A percentile compares a stretch with the other conserved stretches of the same genome.
Conservation (phyloP, 2,797 vertebrate species). For the Lutjanus argentimaculatus region DNA sequence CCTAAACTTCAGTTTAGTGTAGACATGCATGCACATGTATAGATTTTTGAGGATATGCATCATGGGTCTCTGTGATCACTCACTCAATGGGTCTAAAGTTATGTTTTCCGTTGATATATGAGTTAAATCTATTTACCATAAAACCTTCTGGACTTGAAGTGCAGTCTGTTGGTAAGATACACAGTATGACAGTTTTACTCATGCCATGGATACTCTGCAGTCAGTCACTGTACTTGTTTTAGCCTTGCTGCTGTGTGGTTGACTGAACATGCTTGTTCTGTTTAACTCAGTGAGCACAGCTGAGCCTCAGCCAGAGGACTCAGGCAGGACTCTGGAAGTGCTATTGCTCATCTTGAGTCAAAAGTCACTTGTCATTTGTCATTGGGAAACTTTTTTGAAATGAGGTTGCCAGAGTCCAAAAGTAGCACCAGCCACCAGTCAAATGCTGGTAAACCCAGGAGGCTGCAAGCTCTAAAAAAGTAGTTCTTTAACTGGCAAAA, state of each 20-base stretch:
- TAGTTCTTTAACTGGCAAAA: too few relatives aligned
- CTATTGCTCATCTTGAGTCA: not conserved
- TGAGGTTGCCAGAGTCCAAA: not conserved
- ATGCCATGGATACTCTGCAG: not conserved
- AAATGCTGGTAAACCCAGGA: too few relatives aligned
- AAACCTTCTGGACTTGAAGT: not conserved
- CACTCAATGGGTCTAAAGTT: not conserved
- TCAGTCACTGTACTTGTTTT: constrained; percentile 22
- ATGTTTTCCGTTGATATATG: not conserved
- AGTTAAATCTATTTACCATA: not conserved
- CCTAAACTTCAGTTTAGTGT: not conserved
- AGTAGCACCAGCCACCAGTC: too few relatives aligned
- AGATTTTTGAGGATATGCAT: not conserved
- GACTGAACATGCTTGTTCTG: constrained; percentile 31
- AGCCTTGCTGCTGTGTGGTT: constrained; percentile 16
- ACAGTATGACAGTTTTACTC: not conserved
- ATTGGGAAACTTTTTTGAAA: not conserved
- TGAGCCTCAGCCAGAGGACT: constrained; percentile 10
- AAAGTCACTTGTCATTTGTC: not conserved
- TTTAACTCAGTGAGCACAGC: constrained; percentile 27
- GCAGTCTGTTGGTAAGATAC: not conserved
- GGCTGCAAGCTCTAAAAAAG: too few relatives aligned
- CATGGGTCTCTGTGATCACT: not conserved
- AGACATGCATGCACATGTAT: not conserved
- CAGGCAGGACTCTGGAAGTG: not conserved